Evolutionary conservation across 1,140 invertebrate species (phyloP), one percentile per base, ranked within the genome.

Genomic region (Nephila pilipes): DNA sequence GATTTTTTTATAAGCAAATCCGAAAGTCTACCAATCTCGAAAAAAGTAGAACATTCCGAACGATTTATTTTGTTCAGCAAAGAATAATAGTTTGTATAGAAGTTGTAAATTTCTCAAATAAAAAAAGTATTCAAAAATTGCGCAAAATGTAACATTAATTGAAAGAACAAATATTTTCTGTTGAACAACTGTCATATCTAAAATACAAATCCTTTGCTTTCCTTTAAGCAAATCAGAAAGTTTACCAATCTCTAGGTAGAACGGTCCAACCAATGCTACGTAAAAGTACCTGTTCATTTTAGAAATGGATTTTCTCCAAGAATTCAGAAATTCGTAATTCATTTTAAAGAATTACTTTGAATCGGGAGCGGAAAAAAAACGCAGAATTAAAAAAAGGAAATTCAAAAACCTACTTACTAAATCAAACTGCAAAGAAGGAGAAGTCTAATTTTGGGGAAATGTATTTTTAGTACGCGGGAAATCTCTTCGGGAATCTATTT

Each of bases 351-450:
- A 36, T 12, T 18, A 16, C 65, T 32, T 75, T 75, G 58, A 60
- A 60, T 60, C 58, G 58, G 58, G 58, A 60, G n/a, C 16, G 18
- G 12, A 46, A 46, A 46, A n/a, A n/a, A n/a, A n/a, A n/a, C n/a
- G n/a, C 25, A 25, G 63, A 65, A 29, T 65, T 25, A 65, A 65
- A 25, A 65, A 25, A 12, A 32, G 18, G 32, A 75, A 75, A 75
- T 16, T 32, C 14, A 75, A 60, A 10, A 75, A 75, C 69, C 69
- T 75, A 32, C 69, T 75, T 75, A 75, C 25, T 75, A 75, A 75
- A 75, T 75, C 69, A 75, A 75, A 75, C 29, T 14, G 14, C 25
- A 75, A 75, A 75, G 29, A 32, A 16, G n/a, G n/a, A n/a, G 5
- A 36, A 8, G 29, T 75, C 69, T 75, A 75, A 75, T 75, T 75